Base-by-base conservation (phyloP, 2,888 invertebrate species). In the Cheilosia variabilis region DNA sequence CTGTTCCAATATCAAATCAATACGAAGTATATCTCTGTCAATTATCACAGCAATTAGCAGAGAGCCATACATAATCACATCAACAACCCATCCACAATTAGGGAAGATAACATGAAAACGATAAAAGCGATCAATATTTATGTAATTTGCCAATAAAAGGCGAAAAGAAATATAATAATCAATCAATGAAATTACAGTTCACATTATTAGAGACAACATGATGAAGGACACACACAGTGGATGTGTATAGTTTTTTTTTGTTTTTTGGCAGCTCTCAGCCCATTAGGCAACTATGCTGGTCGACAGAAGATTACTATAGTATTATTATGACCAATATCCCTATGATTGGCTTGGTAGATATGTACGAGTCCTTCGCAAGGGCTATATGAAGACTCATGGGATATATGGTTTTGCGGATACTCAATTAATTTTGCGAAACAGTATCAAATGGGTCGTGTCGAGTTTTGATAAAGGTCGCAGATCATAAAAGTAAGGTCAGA, bases 151-250 rank as follows among this genome's bases (percentile, higher is more conserved):
- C 62, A 72, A 72, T 72, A 72, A 53, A 52, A 53, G 52, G 31
- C 62, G 62, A 27, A 53, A 53, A 31, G 19, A 60, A 72, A 72
- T 50, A 53, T 53, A 72, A 60, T 43, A 62, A 72, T 62, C 62
- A 72, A 62, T 72, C 72, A 72, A 72, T 72, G 41, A n/a, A 52
- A 72, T 43, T 50, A 47, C 60, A 53, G 9, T 72, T 72, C 58
- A 17, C 37, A 17, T 58, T 24, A 50, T 47, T 34, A 15, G n/a
- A 19, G 19, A 4, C 1, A 17, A 34, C n/a, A 41, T 22, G 47
- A 58, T 57, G 55, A 22, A 9, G 68, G 45, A 27, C 68, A 68
- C 31, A 68, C 15, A 17, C 45, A 6, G 17, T 45, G 5, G 17
- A 45, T 15, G 19, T n/a, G 19, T 6, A 15, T 7, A 27, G n/a